These are phyloP conservation scores for Acheta domesticus DNA, from an alignment of 2,888 invertebrate species.

Conservation along the genomic window DNA sequence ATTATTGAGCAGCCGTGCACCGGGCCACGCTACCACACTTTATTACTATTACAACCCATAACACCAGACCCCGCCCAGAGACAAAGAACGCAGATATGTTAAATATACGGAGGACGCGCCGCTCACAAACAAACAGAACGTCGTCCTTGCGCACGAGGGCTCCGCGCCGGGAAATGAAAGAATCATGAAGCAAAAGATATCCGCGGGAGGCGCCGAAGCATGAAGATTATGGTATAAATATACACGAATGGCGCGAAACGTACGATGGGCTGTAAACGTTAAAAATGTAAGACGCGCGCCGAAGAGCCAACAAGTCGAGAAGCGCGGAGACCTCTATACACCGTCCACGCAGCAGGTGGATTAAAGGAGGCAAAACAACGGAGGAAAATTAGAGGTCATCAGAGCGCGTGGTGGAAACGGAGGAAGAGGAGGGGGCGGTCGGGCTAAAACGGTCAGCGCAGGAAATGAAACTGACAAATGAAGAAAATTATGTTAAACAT, in stretches of 20 bases:
- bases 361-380: background rate
- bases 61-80: background rate
- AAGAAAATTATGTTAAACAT: slow-evolving; percentile 18
- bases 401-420: background rate
- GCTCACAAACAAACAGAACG: background rate
- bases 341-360: background rate
- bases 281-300: background rate
- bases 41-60: background rate
- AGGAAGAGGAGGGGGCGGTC: background rate
- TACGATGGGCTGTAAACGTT: background rate
- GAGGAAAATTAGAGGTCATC: slow-evolving; percentile 5
- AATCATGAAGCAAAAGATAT: background rate
- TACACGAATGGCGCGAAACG: background rate
- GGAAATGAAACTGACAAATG: slow-evolving; percentile 10
- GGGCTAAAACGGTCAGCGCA: background rate
- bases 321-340: background rate
- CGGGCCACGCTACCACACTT: background rate
- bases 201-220: background rate
- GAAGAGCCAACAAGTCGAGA: background rate
- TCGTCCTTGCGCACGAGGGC: background rate
- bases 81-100: background rate
- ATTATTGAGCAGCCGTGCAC: background rate
- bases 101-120: slow-evolving; percentile 1
- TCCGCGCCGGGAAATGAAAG: background rate
- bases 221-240: slow-evolving; percentile 18